These are phyloP conservation scores for Drosophila colorata DNA, from an alignment of 2,888 invertebrate species.

Conservation along the genomic window DNA sequence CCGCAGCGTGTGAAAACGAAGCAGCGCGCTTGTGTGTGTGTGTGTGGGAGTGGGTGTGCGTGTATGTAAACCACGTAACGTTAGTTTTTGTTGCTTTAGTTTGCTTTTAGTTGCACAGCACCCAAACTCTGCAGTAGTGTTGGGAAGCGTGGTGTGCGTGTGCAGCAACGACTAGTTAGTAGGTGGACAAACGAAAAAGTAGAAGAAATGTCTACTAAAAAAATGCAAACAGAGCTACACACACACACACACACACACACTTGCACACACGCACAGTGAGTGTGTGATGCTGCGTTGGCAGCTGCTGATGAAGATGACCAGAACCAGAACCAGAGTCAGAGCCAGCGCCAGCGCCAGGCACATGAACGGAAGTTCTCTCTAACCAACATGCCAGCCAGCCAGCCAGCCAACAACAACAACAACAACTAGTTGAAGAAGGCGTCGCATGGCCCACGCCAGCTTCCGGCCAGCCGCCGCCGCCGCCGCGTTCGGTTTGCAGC, in stretches of 20 bases:
- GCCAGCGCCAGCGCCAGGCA: slow-evolving; percentile 47
- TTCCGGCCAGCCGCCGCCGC: slow-evolving; percentile 49
- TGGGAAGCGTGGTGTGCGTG: slow-evolving; percentile 20
- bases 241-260: slow-evolving; percentile 8
- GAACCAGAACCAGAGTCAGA: slow-evolving; percentile 63
- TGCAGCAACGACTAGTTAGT: slow-evolving; percentile 68
- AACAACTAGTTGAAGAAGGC: slow-evolving; percentile 52
- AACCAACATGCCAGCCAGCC: slow-evolving; percentile 68
- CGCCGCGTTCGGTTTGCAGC: slow-evolving; percentile 62
- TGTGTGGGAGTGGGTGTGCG: slow-evolving; percentile 11
- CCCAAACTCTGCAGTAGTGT: slow-evolving; percentile 27
- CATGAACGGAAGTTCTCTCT: slow-evolving; percentile 76
- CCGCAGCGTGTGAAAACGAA: slow-evolving; percentile 70
- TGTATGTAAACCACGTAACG: slow-evolving; percentile 35
- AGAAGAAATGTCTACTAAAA: slow-evolving; percentile 51
- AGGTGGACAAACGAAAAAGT: slow-evolving; percentile 70
- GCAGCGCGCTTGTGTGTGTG: slow-evolving; percentile 8
- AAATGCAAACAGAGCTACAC: slow-evolving; percentile 30
- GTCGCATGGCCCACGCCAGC: slow-evolving; percentile 62
- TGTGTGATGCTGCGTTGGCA: slow-evolving; percentile 53
- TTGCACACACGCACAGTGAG: slow-evolving; percentile 24
- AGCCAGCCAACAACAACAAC: slow-evolving; percentile 43
- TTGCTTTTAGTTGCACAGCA: slow-evolving; percentile 47
- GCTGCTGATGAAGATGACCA: slow-evolving; percentile 82
- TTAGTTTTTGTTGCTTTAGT: slow-evolving; percentile 36